Evolutionary conservation across 2,113 vertebrate genomes (phyloP), one percentile per base, ranked within the genome.

Genomic region (Triplophysa tibetana): DNA sequence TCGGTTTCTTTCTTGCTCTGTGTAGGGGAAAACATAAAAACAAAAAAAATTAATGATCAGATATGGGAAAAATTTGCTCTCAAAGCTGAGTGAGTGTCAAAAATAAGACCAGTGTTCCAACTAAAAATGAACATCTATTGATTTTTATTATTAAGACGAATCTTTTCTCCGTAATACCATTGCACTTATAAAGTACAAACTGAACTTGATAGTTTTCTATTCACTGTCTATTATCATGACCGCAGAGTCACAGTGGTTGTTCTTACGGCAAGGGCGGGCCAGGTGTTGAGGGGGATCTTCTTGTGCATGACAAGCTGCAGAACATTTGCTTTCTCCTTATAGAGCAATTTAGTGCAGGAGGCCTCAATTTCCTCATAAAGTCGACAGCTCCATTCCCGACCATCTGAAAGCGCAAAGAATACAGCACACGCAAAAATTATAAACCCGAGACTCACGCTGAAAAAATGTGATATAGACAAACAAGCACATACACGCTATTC

Each of bases 361-460:
- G 95, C 88, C 86, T 99, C 96, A 1, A 99, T 98, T 84, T 99
- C 97, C 75, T 95, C 95, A 2, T 94, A 94, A 81, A 99, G 92
- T 33, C 94, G 91, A 88, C 97, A 98, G 86, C 92, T 93, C 97
- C 97, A 99, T 88, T 97, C 92, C n/a, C 91, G 93, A 48, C 96
- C 97, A n/a, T 93, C 98, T 99, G 74, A 11, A 0, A 58, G 9
- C n/a, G 69, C 19, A 63, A 75, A 70, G 8, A 24, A 19, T 52
- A 78, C 21, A 43, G 33, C 5, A 80, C 23, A 78, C 26, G 58
- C 8, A 4, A 5, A 66, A 0, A 69, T 9, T 16, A 8, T 8
- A 16, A 17, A 6, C 41, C 45, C 13, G 6, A 52, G 16, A 52
- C 56, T 8, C 3, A 12, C 3, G 10, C 43, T 45, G 1, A 61